Conservation (phyloP, 1,140 invertebrate species). For the Scaptomyza montana region DNA sequence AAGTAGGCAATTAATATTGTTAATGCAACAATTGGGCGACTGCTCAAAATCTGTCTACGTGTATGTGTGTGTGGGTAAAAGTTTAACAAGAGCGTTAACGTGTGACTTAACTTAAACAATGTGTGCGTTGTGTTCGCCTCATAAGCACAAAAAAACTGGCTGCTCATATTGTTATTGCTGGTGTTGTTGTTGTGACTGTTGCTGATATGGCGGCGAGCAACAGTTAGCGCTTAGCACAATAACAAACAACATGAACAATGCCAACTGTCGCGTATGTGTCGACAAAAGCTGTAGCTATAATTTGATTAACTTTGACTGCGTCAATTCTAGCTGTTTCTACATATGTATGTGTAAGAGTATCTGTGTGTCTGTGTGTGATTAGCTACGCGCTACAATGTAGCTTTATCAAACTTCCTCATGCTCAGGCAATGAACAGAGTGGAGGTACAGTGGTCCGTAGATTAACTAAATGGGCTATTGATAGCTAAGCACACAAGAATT, state of each 20-base stretch:
- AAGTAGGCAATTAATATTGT: slow-evolving; percentile 23
- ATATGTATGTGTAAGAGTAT: neutral
- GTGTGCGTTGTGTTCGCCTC: slow-evolving; percentile 35
- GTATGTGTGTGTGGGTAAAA: slow-evolving; percentile 21
- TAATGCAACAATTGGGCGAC: slow-evolving; percentile 58
- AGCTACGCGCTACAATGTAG: slow-evolving; percentile 10
- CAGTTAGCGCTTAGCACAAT: slow-evolving; percentile 45
- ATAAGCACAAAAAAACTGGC: slow-evolving; percentile 43
- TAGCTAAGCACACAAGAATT: neutral
- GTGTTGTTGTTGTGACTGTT: slow-evolving; percentile 3
- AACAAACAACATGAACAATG: slow-evolving; percentile 24
- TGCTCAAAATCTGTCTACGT: slow-evolving; percentile 28
- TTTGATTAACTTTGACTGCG: slow-evolving; percentile 76
- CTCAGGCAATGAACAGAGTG: neutral
- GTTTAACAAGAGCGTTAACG: slow-evolving; percentile 35
- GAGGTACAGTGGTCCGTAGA: slow-evolving; percentile 6
- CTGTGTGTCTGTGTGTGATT: slow-evolving; percentile 6
- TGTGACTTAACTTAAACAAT: slow-evolving; percentile 30
- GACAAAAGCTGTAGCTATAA: slow-evolving; percentile 76
- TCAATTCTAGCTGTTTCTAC: slow-evolving; percentile 12
- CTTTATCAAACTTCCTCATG: slow-evolving; percentile 59
- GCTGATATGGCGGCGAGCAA: slow-evolving; percentile 50
- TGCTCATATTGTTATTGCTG: slow-evolving; percentile 6
- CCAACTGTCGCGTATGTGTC: slow-evolving; percentile 45
- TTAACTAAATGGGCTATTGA: neutral